Percentiles rank a stretch among this genome's conserved stretches.
phyloP scores from a whole-genome alignment of 2,888 invertebrate genomes.

The Catocala nupta region DNA sequence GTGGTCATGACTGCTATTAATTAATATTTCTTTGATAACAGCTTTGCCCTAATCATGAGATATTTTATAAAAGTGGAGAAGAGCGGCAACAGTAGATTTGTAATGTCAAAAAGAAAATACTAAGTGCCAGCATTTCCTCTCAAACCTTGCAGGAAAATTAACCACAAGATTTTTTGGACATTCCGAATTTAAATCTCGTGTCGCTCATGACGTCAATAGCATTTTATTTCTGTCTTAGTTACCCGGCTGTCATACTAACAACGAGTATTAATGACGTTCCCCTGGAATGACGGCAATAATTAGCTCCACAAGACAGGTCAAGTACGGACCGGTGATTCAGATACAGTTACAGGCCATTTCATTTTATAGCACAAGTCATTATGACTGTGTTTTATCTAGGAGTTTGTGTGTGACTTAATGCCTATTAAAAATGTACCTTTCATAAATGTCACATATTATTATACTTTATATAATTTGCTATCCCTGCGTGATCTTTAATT shows the following conservation, averaged over 20 bases:
- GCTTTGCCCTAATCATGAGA: no score
- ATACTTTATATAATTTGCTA: no score
- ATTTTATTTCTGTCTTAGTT: conserved; percentile 52
- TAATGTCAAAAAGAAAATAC: background rate
- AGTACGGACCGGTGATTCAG: conserved; percentile 47
- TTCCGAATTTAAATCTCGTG: conserved; percentile 37
- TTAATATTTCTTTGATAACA: no score
- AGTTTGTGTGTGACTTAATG: conserved; percentile 25
- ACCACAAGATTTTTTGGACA: conserved; percentile 18
- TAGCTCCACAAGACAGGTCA: conserved; percentile 52
- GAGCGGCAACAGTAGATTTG: background rate
- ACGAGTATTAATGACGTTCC: conserved; percentile 55
- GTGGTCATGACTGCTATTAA: no score
- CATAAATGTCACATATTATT: no score
- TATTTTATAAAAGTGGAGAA: no score
- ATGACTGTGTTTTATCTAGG: conserved; percentile 35
- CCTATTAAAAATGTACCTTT: background rate
- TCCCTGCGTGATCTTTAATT: no score
- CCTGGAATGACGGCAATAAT: conserved; percentile 52
- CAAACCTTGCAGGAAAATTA: background rate
- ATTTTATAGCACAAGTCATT: conserved; percentile 42
- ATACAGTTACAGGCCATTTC: conserved; percentile 47
- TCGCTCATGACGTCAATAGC: conserved; percentile 49
- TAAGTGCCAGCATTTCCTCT: background rate
- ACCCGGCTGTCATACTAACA: conserved; percentile 51